phyloP scores from a whole-genome alignment of 2,797 vertebrate species.

The Okamejei kenojei region DNA sequence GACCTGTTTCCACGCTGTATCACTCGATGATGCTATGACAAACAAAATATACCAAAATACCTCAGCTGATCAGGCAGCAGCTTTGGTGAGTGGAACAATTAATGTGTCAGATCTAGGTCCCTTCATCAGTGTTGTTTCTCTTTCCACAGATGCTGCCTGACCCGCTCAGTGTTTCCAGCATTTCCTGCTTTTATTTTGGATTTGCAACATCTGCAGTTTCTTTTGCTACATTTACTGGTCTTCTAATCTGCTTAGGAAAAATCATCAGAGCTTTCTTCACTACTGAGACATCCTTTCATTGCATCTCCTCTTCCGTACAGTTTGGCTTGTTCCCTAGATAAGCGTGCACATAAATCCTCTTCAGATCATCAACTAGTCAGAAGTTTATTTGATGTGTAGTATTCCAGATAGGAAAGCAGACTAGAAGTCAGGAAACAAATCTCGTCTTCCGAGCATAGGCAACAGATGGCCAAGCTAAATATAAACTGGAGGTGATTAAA shows the following conservation, averaged over 20 bases:
- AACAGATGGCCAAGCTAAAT: slow-evolving; percentile 30
- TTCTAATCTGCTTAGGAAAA: neutral
- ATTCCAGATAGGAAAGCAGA: neutral
- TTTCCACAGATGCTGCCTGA: no score
- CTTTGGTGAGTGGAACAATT: no score
- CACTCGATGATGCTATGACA: no score
- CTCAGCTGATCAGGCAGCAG: no score
- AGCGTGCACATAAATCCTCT: neutral
- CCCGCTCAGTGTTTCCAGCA: no score
- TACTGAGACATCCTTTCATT: neutral
- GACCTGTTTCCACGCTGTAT: no score
- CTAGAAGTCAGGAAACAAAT: neutral
- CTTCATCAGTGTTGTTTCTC: no score
- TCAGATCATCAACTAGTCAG: neutral
- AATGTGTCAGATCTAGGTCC: no score
- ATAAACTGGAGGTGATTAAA: neutral
- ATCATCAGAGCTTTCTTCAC: neutral
- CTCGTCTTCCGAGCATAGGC: neutral
- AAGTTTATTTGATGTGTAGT: neutral
- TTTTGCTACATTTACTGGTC: no score
- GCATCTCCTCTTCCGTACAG: neutral
- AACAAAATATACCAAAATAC: no score
- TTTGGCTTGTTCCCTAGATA: neutral
- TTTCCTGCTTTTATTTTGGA: no score
- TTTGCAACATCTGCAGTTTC: no score